Evolutionary conservation across 2,113 vertebrate species (phyloP), one percentile per base, ranked within the genome.

Genomic region (Cisticola juncidis): DNA sequence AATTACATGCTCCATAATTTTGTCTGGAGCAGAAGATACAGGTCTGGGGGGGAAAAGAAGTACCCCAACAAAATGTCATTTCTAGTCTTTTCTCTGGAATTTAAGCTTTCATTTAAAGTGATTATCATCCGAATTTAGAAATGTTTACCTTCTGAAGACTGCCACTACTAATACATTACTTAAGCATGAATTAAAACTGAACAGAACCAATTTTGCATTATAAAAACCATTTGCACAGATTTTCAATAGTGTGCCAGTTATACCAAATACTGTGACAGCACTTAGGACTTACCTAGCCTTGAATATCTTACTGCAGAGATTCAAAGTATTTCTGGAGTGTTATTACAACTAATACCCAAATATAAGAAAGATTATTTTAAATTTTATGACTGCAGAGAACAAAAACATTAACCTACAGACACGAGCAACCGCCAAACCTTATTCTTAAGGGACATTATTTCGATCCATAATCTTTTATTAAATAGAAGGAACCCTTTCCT

Each of bases 1-100:
- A 64, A 85, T 53, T 48, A 51, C 11, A 71, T 16, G 11, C 13
- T 47, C 0, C 0, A 0, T 23, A 68, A 42, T 18, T 68, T 79
- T 9, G 9, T 62, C 71, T 74, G 33, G 26, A 87, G 18, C 47
- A 89, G 33, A 68, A 87, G 5, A 87, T 10, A 66, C 8, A 81
- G 7, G 10, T 74, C 6, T 1, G 6, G 5, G 6, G 8, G 3
- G 3, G 9, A 7, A 21, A 66, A 61, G 18, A 62, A 51, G 47
- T 36, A 3, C 12, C 31, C 11, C 12, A 57, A 14, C 25, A 78
- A 88, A 86, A 60, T 8, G 5, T 20, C 2, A 33, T 54, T 70
- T 84, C 56, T 54, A 73, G 33, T 25, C 13, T 70, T 54, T 66
- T 62, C 28, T 70, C 60, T 44, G 13, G 38, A 89, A 92, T 62